These are phyloP conservation scores for Tiaroga cobitis DNA, from an alignment of 2,797 vertebrate species.

Conservation along the genomic window DNA sequence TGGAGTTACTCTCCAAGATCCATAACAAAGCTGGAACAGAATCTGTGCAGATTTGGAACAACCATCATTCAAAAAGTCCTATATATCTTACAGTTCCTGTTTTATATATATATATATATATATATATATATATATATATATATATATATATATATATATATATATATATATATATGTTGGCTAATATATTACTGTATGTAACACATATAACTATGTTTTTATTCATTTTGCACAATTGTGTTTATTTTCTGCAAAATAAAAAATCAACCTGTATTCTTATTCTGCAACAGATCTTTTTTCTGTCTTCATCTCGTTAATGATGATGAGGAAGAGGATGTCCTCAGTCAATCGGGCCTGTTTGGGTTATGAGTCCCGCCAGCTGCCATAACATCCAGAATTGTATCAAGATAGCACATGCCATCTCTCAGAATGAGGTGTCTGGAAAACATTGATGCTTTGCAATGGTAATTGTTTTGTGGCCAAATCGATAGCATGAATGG, in stretches of 20 bases:
- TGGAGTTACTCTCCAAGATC: slow-evolving; percentile 17
- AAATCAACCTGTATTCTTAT: neutral
- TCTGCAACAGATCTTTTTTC: slow-evolving; percentile 4
- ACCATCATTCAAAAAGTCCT: slow-evolving; percentile 7
- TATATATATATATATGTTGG: too few species aligned
- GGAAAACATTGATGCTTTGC: slow-evolving; percentile 52
- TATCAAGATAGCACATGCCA: slow-evolving; percentile 28
- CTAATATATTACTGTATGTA: neutral
- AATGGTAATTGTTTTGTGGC: slow-evolving; percentile 57
- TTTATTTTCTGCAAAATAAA: neutral
- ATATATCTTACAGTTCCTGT: neutral
- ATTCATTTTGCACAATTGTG: neutral
- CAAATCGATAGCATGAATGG: slow-evolving; percentile 61
- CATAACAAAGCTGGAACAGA: slow-evolving; percentile 8
- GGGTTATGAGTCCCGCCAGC: slow-evolving; percentile 22
- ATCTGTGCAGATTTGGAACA: neutral
- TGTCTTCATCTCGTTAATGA: slow-evolving; percentile 28
- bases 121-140: too few species aligned
- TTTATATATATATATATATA: too few species aligned
- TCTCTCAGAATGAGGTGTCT: slow-evolving; percentile 39
- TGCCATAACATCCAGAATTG: slow-evolving; percentile 34
- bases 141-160: too few species aligned
- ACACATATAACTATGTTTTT: neutral
- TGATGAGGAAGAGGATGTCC: slow-evolving; percentile 10
- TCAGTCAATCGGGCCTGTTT: slow-evolving; percentile 30